Base-by-base conservation (phyloP, 2,888 invertebrate species). In the Meloe dianella region DNA sequence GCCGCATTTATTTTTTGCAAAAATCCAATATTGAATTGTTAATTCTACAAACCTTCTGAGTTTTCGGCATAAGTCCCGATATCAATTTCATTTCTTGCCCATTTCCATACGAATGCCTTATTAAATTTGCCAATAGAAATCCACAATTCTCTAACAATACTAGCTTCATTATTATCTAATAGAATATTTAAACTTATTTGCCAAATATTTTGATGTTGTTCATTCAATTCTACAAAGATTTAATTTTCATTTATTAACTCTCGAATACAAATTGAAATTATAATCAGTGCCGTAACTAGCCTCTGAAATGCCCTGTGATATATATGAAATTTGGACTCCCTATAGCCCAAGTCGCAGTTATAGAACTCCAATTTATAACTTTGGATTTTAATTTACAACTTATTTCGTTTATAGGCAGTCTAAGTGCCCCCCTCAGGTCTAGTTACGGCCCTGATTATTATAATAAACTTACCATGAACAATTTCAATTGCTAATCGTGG, bases 101-200 rank as follows among this genome's bases (percentile, higher is more conserved):
- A 56, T 22, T 66, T n/a, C 20, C 64, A 60, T 17, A 71, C n/a
- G 63, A 69, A 72, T 82, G 81, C 35, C 77, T 78, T 29, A 72
- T 75, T 57, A 88, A 78, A 80, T 87, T 87, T 10, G 84, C 82
- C 41, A 88, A 79, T 14, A 87, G 80, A 27, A 83, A 78, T n/a
- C 86, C 86, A 12, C 87, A 87, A 75, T 87, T 85, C 78, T 68
- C 85, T 81, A 0, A 88, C 86, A 47, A 88, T 79, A 72, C 84
- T 85, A 0, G 87, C 84, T 78, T 88, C 88, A 32, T 82, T 84
- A 67, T 85, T 81, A 76, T 86, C 84, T 10, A 82, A 73, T n/a
- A 85, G 65, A 64, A 82, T 78, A n/a, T 71, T 67, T 27, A 84
- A 71, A n/a, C 78, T 72, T 20, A 79, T 71, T 64, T 82, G 79